Percentiles rank a stretch among this genome's conserved stretches.
phyloP scores from a whole-genome alignment of 1,140 invertebrate species.

The Mizuhopecten yessoensis region DNA sequence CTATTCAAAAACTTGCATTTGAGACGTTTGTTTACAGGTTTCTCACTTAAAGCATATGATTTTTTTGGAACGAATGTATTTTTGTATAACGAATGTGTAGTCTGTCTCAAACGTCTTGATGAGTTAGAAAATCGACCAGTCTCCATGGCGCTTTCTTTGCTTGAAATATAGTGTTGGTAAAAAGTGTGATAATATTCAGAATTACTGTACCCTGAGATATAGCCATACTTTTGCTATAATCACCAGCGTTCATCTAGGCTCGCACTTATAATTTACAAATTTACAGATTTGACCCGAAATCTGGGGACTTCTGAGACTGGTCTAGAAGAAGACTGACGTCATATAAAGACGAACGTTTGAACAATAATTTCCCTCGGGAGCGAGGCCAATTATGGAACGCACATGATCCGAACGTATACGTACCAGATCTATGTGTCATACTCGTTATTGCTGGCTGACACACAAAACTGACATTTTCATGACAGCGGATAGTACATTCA shows the following conservation, averaged over 20 bases:
- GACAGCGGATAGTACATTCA: background rate
- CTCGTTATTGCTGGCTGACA: slow-evolving; percentile 1
- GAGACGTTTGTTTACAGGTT: too few species aligned
- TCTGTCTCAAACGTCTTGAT: background rate
- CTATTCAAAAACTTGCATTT: too few species aligned
- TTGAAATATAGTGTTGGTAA: too few species aligned
- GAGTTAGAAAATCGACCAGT: background rate
- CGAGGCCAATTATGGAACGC: background rate
- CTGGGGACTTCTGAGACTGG: slow-evolving; percentile 1
- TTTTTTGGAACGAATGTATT: too few species aligned
- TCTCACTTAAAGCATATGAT: too few species aligned
- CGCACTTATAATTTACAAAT: slow-evolving; percentile 14
- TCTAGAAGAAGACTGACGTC: background rate
- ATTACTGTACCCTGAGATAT: background rate
- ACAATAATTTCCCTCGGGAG: background rate
- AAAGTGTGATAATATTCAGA: background rate
- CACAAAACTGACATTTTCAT: slow-evolving; percentile 10
- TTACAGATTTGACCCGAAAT: slow-evolving; percentile 15
- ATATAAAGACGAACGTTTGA: slow-evolving; percentile 11
- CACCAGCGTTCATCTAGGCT: background rate
- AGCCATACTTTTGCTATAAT: background rate
- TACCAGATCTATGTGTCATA: background rate
- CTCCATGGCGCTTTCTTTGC: background rate
- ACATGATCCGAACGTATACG: background rate
- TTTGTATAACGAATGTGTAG: too few species aligned